Evolutionary conservation across 2,797 vertebrate species (phyloP).

Genomic region (Apogon hyalosoma): DNA sequence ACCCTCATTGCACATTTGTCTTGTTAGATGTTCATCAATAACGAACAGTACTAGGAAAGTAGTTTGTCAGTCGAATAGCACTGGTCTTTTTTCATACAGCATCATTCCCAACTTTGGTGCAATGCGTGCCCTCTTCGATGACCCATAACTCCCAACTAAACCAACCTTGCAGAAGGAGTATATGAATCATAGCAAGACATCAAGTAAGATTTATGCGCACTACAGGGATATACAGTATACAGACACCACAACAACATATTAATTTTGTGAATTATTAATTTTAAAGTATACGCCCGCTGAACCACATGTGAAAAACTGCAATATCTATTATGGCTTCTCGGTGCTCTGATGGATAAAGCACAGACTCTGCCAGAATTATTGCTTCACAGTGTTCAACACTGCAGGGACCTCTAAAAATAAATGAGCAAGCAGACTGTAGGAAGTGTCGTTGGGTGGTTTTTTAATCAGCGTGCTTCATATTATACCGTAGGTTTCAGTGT

Average conservation of each 20-base stretch:
- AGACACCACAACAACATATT: constrained; percentile 39
- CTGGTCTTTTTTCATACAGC: constrained; percentile 34
- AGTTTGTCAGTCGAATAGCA: constrained; percentile 42
- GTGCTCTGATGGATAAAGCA: constrained; percentile 64
- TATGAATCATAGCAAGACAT: constrained; percentile 50
- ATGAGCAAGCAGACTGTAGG: constrained; percentile 64
- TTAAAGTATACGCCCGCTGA: constrained; percentile 17
- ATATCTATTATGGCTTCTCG: constrained; percentile 51
- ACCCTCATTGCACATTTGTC: constrained; percentile 45
- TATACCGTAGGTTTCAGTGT: constrained; percentile 56
- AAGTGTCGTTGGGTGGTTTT: constrained; percentile 65
- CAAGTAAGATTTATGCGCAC: constrained; percentile 44
- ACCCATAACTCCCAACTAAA: constrained; percentile 56
- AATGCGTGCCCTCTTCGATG: constrained; percentile 22
- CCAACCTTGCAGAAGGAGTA: constrained; percentile 28
- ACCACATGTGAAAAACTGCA: constrained; percentile 53
- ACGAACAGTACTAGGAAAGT: constrained; percentile 32
- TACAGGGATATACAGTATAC: constrained; percentile 23
- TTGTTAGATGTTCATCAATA: constrained; percentile 59
- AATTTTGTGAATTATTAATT: constrained; percentile 64
- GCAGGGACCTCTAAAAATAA: constrained; percentile 75
- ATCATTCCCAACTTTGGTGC: constrained; percentile 32
- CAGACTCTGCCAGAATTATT: constrained; percentile 67
- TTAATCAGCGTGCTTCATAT: constrained; percentile 72
- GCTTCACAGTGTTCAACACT: constrained; percentile 69